Base-by-base conservation (phyloP, 2,888 invertebrate genomes). In the Phyllotreta cruciferae region DNA sequence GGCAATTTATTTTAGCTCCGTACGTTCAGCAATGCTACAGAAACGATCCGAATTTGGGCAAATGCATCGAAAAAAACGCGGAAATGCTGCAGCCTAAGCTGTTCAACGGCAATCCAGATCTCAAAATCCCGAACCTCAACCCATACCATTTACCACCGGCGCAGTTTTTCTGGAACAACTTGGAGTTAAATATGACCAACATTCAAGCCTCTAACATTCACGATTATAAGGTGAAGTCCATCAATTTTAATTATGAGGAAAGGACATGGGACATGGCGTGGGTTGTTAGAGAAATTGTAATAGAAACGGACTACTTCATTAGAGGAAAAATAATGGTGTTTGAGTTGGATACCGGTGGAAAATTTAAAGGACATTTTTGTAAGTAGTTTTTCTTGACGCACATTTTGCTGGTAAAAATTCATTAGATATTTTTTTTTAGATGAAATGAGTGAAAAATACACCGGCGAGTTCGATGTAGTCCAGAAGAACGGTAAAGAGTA, bases 311-410 rank as follows among this genome's bases (percentile, higher is more conserved):
- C 56, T 91, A 91, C 77, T 81, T 80, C 8, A 81, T 91, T 34
- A 79, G 84, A 7, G 91, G 91, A 8, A 86, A 86, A 70, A 82
- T 91, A 10, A 81, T 91, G 70, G 85, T 90, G 85, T 77, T 91
- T 74, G 89, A 90, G 0, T 84, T 91, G 37, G 81, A 83, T n/a
- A 91, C 90, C 34, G 8, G 87, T 9, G 37, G 37, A 54, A 38
- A n/a, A 1, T 8, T 6, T 6, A 10, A 7, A 37, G 41, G 24
- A 36, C 47, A 42, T 58, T 9, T 57, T 1, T 34, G 57, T 57
- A 49, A 49, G 57, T 49, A 1, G 24, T 56, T n/a, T n/a, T 10
- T 10, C 3, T 41, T 41, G 3, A 10, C 4, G 3, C 1, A 41
- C 1, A 41, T 41, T 1, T 41, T n/a, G 10, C 6, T 24, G 24